Conservation (phyloP, 2,888 invertebrate genomes). For the Synanthedon myopaeformis region DNA sequence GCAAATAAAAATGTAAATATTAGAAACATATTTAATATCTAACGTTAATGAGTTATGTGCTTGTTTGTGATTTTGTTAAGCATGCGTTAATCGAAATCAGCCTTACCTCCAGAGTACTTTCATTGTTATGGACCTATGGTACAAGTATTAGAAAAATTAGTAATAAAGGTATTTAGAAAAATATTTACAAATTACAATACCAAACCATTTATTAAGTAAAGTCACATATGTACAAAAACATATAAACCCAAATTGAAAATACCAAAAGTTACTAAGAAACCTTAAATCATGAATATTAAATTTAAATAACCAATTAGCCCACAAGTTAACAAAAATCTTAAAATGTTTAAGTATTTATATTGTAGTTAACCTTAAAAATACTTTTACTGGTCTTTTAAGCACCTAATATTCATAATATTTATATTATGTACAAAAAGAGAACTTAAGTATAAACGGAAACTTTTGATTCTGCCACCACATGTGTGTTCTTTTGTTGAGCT, state of each 20-base stretch:
- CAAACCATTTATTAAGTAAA: not conserved
- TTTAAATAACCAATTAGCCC: too few relatives aligned
- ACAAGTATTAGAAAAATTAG: not conserved
- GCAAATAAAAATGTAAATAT: too few relatives aligned
- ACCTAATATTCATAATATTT: too few relatives aligned
- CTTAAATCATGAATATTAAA: too few relatives aligned
- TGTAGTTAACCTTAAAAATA: too few relatives aligned
- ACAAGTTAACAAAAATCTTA: too few relatives aligned
- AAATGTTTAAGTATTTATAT: too few relatives aligned
- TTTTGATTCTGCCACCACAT: not conserved
- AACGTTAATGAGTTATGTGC: not conserved
- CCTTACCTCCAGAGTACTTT: not conserved
- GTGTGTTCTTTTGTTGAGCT: slow-evolving; percentile 4
- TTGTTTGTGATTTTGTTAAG: not conserved
- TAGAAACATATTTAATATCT: too few relatives aligned
- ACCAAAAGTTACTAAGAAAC: too few relatives aligned
- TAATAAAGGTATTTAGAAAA: not conserved
- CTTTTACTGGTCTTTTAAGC: too few relatives aligned
- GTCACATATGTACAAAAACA: not conserved
- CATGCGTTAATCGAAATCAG: not conserved
- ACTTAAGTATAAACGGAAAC: not conserved
- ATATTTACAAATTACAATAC: not conserved
- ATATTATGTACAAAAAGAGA: too few relatives aligned
- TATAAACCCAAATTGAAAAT: too few relatives aligned
- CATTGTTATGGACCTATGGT: not conserved